Evolutionary conservation across 2,113 vertebrate species (phyloP).

Genomic region (Rhinopithecus roxellana): DNA sequence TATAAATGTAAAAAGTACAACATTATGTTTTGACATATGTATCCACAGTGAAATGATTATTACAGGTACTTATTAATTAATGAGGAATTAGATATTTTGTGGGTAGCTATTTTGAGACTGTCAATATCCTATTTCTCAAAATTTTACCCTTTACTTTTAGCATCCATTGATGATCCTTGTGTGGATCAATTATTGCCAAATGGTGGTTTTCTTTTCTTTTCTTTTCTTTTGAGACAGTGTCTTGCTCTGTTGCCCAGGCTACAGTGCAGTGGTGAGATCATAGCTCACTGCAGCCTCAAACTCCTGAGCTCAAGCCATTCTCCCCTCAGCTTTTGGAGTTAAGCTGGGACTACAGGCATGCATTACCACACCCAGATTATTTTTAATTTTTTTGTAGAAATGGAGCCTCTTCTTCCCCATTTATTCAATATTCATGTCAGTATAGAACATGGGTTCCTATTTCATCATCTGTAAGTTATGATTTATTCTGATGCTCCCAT

Average conservation of each 20-base stretch:
- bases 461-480: not conserved
- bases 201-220: not conserved
- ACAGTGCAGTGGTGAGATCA: no score
- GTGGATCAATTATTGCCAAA: not conserved
- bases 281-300: no score
- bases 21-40: not conserved
- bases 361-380: no score
- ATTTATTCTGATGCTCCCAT: not conserved
- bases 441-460: not conserved
- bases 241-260: no score
- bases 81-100: not conserved
- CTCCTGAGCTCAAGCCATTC: no score
- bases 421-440: not conserved
- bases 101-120: not conserved
- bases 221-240: not conserved
- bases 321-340: no score
- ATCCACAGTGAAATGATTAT: not conserved
- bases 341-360: no score
- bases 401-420: not conserved
- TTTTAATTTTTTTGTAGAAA: no score
- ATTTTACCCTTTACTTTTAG: not conserved
- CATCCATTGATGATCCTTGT: not conserved
- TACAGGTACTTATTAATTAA: not conserved
- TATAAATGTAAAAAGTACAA: not conserved
- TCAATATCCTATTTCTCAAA: not conserved